phyloP scores from a whole-genome alignment of 2,797 vertebrate species.

The Falco berigora region DNA sequence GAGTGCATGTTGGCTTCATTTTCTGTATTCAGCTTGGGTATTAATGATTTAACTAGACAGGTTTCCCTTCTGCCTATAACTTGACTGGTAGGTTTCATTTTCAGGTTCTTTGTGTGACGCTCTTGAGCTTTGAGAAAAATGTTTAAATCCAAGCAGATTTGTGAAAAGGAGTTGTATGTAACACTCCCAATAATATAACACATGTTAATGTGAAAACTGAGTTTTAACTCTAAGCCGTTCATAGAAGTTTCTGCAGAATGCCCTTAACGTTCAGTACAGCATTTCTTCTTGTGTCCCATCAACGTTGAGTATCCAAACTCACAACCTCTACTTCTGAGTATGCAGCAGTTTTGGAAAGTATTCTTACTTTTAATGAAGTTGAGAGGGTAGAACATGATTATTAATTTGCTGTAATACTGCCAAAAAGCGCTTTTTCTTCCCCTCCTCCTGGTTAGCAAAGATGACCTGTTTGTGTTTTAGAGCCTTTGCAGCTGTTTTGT shows the following conservation, averaged over 20 bases:
- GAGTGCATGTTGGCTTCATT: background rate
- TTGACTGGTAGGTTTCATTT: background rate
- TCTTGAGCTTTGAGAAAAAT: background rate
- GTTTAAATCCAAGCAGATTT: background rate
- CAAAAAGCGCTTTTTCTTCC: background rate
- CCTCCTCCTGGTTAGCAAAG: background rate
- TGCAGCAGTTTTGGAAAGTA: background rate
- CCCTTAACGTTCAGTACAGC: background rate
- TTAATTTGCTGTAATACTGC: background rate
- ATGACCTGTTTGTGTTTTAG: background rate
- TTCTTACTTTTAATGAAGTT: background rate
- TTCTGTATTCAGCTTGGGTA: background rate
- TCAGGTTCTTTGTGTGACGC: background rate
- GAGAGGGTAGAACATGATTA: background rate
- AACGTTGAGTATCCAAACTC: background rate
- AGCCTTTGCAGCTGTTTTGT: background rate
- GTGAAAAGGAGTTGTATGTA: background rate
- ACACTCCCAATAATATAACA: background rate
- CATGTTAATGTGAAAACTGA: background rate
- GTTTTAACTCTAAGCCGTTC: background rate
- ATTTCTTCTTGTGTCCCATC: background rate
- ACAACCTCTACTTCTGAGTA: background rate
- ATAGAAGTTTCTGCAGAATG: background rate
- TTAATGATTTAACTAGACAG: background rate
- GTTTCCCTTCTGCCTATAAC: background rate